Evolutionary conservation across 2,113 vertebrate species (phyloP).

Genomic region (Anas platyrhynchos): DNA sequence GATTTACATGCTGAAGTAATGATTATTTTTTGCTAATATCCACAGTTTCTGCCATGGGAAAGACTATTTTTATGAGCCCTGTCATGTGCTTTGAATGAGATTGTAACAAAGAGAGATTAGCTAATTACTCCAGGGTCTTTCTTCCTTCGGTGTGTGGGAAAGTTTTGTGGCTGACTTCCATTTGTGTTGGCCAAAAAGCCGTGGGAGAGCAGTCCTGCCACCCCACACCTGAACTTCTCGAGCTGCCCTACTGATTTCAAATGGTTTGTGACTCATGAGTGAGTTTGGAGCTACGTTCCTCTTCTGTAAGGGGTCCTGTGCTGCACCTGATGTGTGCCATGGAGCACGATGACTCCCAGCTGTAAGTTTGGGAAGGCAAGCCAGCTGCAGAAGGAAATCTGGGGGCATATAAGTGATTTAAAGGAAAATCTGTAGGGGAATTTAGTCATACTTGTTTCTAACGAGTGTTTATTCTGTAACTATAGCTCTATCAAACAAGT

Average conservation of each 20-base stretch:
- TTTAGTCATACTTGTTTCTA: constrained; percentile 13
- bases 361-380: constrained; percentile 4
- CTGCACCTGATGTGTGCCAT: not conserved
- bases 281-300: rapidly evolving
- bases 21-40: not conserved
- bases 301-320: not conserved
- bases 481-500: not conserved
- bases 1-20: not conserved
- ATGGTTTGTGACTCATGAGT: not conserved
- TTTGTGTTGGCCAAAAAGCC: not conserved
- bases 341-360: constrained; percentile 5
- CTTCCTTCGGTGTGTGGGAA: constrained; percentile 20
- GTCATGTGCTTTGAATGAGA: constrained; percentile 3
- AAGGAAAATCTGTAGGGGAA: not conserved
- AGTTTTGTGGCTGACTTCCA: not conserved
- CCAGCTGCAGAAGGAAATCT: constrained; percentile 14
- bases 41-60: constrained; percentile 27
- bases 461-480: constrained; percentile 29
- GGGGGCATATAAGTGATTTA: not conserved
- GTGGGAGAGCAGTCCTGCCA: not conserved
- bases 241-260: not conserved
- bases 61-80: not conserved
- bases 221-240: not conserved
- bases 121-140: constrained; percentile 29
- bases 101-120: constrained; percentile 30